These are phyloP conservation scores for Psittacus erithacus DNA, from an alignment of 2,113 vertebrate species.

Conservation along the genomic window DNA sequence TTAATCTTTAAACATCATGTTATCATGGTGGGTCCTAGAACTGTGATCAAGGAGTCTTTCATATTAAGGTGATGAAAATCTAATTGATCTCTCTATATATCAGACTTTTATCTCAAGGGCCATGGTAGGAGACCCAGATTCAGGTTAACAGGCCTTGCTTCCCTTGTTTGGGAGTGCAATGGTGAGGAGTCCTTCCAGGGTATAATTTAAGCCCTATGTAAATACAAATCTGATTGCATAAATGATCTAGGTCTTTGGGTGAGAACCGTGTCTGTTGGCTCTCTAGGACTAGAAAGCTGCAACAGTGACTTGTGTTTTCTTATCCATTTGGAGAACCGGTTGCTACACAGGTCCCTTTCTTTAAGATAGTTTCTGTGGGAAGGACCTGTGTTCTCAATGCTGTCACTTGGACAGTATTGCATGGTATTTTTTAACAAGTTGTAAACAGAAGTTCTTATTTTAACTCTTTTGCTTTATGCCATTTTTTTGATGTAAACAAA, in stretches of 20 bases:
- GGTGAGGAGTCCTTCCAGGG: neutral
- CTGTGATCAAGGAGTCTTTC: neutral
- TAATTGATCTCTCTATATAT: neutral
- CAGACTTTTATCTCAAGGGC: neutral
- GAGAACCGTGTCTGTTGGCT: neutral
- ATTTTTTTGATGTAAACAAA: neutral
- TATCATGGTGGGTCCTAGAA: neutral
- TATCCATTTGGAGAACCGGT: neutral
- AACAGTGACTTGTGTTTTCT: neutral
- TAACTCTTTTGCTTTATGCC: neutral
- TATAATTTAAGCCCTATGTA: neutral
- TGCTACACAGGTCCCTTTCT: rapidly evolving
- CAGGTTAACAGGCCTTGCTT: neutral
- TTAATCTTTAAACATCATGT: neutral
- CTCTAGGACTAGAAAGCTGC: neutral
- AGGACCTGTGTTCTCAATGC: neutral
- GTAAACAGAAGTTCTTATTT: neutral
- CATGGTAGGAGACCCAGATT: neutral
- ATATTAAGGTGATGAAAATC: neutral
- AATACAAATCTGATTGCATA: neutral
- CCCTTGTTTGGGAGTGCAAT: neutral
- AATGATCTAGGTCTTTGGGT: neutral
- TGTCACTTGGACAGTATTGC: neutral
- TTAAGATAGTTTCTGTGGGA: neutral
- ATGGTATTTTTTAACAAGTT: neutral